Percentiles rank a stretch among this genome's conserved stretches.
Evolutionary conservation across 2,113 vertebrate genomes (phyloP).

Genomic region (Cygnus buccinator): DNA sequence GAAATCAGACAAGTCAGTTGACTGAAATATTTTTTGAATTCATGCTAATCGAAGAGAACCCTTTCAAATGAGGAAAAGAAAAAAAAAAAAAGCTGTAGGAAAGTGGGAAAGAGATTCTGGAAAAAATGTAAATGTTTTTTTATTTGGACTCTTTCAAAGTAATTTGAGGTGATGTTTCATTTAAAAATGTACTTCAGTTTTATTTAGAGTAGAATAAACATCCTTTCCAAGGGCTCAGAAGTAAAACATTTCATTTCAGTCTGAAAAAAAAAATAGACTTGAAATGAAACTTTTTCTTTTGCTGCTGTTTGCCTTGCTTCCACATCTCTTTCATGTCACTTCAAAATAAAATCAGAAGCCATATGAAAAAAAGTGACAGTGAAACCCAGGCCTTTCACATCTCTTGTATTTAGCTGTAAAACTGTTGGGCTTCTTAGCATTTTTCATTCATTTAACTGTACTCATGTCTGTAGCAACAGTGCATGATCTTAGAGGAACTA

Average conservation of each 20-base stretch:
- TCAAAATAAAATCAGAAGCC: background rate
- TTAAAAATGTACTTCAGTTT: conserved; percentile 57
- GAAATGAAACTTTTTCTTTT: background rate
- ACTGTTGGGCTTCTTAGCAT: background rate
- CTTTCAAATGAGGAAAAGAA: background rate
- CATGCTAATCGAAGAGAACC: background rate
- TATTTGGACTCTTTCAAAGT: conserved; percentile 44
- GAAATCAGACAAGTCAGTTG: background rate
- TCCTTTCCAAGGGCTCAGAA: conserved; percentile 27
- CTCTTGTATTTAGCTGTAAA: background rate
- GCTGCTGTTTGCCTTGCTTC: background rate
- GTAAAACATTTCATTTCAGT: conserved; percentile 24
- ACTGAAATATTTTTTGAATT: conserved; percentile 13
- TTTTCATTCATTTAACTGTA: background rate
- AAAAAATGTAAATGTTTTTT: conserved; percentile 56
- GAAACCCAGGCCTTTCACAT: background rate
- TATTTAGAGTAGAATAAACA: conserved; percentile 65
- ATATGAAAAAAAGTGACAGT: background rate
- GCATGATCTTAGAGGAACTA: background rate
- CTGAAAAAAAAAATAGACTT: conserved; percentile 4
- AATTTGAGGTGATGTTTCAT: conserved; percentile 58
- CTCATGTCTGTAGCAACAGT: background rate
- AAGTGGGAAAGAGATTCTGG: conserved; percentile 8
- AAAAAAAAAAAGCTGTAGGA: background rate
- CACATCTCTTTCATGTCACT: background rate